Conservation (phyloP, 2,113 vertebrate species). For the Cebus imitator region DNA sequence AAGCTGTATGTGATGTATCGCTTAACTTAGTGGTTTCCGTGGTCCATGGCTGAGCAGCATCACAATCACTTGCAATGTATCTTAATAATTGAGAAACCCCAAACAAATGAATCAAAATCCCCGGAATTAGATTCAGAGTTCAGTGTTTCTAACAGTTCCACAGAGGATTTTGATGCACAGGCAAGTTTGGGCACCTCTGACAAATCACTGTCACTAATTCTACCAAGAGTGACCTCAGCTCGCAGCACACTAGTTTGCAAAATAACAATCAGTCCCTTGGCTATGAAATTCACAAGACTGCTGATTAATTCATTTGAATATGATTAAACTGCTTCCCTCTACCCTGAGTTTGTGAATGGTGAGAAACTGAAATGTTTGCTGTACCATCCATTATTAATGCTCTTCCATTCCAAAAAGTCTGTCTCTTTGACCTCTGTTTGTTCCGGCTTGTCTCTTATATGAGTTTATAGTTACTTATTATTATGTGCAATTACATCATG, state of each 20-base stretch:
- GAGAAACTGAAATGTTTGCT: background rate
- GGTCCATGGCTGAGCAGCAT: background rate
- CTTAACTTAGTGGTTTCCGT: background rate
- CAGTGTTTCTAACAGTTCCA: background rate
- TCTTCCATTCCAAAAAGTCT: slow-evolving; percentile 20
- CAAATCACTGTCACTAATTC: slow-evolving; percentile 6
- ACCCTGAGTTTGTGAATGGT: background rate
- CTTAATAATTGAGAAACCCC: background rate
- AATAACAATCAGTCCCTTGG: slow-evolving; percentile 35
- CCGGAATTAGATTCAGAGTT: background rate
- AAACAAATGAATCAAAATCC: background rate
- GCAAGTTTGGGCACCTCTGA: background rate
- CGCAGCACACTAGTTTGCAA: background rate
- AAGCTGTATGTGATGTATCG: background rate
- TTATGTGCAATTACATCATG: slow-evolving; percentile 75
- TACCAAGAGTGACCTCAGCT: background rate
- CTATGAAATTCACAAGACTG: slow-evolving; percentile 45
- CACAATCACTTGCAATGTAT: background rate
- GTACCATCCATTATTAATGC: slow-evolving; percentile 17
- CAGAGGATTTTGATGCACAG: background rate
- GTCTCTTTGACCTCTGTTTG: slow-evolving; percentile 63
- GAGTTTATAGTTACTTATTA: slow-evolving; percentile 73
- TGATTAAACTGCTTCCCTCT: slow-evolving; percentile 36
- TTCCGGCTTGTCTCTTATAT: slow-evolving; percentile 53
- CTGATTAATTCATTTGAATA: slow-evolving; percentile 40